Evolutionary conservation across 2,113 vertebrate genomes (phyloP).

Genomic region (Pao palembangensis): DNA sequence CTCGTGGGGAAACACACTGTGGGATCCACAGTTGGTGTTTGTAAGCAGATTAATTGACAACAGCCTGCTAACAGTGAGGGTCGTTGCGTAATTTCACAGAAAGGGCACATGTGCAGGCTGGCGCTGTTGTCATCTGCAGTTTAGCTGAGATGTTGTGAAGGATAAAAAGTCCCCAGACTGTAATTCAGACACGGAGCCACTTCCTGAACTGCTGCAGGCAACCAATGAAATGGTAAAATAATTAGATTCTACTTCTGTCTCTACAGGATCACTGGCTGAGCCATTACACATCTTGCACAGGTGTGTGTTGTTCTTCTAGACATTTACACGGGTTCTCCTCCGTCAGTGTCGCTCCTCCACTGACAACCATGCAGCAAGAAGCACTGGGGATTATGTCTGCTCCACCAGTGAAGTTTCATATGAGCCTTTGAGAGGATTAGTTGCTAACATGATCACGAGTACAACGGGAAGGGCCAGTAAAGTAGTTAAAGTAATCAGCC

Average conservation of each 20-base stretch:
- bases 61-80: conserved; percentile 32
- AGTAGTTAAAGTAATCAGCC: not conserved
- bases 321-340: too few species aligned
- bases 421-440: conserved; percentile 65
- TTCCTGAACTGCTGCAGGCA: too few species aligned
- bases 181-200: too few species aligned
- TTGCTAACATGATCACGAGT: conserved; percentile 37
- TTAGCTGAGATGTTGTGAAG: conserved; percentile 11
- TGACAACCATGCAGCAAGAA: conserved; percentile 67
- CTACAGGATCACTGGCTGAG: too few species aligned
- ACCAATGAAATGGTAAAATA: too few species aligned
- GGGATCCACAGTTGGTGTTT: conserved; percentile 25
- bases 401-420: conserved; percentile 64
- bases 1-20: conserved; percentile 21
- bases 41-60: conserved; percentile 57
- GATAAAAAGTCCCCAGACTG: conserved; percentile 10
- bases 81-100: conserved; percentile 48
- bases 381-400: conserved; percentile 58
- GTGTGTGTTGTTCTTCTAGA: too few species aligned
- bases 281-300: too few species aligned
- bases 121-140: conserved; percentile 4
- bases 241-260: too few species aligned
- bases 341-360: conserved; percentile 17
- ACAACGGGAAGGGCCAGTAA: conserved; percentile 15
- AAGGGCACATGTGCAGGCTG: conserved; percentile 19